Evolutionary conservation across 1,140 invertebrate genomes (phyloP).

Genomic region (Polypedilum pembai): DNA sequence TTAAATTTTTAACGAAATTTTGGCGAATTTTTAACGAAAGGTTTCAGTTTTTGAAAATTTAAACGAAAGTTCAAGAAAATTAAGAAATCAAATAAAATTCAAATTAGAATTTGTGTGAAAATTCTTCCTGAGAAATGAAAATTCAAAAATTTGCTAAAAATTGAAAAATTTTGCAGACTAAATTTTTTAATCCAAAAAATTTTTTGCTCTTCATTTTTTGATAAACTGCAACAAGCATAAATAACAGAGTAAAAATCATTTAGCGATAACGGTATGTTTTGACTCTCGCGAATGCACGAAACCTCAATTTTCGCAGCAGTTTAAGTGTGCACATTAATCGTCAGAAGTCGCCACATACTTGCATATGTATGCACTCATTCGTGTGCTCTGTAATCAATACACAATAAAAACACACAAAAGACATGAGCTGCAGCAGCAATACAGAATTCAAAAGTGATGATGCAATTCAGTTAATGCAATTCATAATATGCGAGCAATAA

Average conservation of each 20-base stretch:
- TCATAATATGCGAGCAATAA: background rate
- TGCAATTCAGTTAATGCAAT: background rate
- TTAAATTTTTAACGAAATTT: no score
- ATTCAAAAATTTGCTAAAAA: no score
- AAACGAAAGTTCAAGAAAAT: no score
- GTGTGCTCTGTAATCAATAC: background rate
- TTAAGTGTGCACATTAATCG: constrained; percentile 17
- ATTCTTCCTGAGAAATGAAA: no score
- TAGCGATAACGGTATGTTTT: constrained; percentile 17
- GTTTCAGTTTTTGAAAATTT: no score
- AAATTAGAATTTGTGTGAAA: no score
- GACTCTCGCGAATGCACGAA: constrained; percentile 6
- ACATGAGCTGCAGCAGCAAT: background rate
- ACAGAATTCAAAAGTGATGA: background rate
- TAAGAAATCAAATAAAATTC: no score
- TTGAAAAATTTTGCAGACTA: no score
- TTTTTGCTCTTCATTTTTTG: no score
- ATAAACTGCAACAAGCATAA: background rate
- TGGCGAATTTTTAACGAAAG: no score
- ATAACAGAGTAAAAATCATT: background rate
- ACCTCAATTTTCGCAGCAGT: constrained; percentile 8
- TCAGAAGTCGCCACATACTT: background rate
- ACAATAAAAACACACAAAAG: background rate
- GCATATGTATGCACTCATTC: background rate
- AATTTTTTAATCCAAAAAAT: no score